These are phyloP conservation scores for Pseudomyrmex dendroicus DNA, from an alignment of 1,140 invertebrate species.

Conservation along the genomic window DNA sequence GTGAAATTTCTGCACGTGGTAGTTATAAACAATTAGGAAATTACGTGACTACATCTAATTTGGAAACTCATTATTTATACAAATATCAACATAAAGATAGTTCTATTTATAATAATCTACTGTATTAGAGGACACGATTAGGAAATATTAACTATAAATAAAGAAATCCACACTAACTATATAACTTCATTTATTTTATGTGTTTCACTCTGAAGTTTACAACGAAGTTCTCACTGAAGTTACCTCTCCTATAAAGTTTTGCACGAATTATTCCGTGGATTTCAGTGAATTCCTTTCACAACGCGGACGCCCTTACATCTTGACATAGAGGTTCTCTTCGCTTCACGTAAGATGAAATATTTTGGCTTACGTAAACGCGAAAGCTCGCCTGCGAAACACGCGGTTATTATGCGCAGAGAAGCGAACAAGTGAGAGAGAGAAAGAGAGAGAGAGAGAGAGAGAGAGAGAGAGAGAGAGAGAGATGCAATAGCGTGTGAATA, in stretches of 20 bases:
- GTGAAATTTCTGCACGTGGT: slow-evolving; percentile 28
- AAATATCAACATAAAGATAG: not conserved
- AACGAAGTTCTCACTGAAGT: slow-evolving; percentile 29
- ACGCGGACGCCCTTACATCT: slow-evolving; percentile 38
- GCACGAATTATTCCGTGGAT: slow-evolving; percentile 48
- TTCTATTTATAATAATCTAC: not conserved
- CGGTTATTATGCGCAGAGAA: slow-evolving; percentile 38
- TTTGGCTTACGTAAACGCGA: slow-evolving; percentile 56
- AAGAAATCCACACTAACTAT: not conserved
- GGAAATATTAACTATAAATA: not conserved
- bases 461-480: not conserved
- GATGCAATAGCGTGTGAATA: slow-evolving; percentile 57
- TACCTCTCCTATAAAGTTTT: slow-evolving; percentile 33
- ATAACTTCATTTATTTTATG: slow-evolving; percentile 8
- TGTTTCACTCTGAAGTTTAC: slow-evolving; percentile 16
- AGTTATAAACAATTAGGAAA: slow-evolving; percentile 31
- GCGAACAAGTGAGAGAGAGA: not conserved
- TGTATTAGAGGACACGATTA: not conserved
- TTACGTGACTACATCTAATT: slow-evolving; percentile 18
- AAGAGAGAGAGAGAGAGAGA: slow-evolving; percentile 7
- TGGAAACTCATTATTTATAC: not conserved
- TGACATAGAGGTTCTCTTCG: slow-evolving; percentile 49
- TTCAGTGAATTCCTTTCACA: slow-evolving; percentile 47
- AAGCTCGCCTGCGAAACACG: slow-evolving; percentile 42
- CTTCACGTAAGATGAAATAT: slow-evolving; percentile 57